Conservation (phyloP, 1,140 invertebrate genomes). For the Camponotus vicinus region DNA sequence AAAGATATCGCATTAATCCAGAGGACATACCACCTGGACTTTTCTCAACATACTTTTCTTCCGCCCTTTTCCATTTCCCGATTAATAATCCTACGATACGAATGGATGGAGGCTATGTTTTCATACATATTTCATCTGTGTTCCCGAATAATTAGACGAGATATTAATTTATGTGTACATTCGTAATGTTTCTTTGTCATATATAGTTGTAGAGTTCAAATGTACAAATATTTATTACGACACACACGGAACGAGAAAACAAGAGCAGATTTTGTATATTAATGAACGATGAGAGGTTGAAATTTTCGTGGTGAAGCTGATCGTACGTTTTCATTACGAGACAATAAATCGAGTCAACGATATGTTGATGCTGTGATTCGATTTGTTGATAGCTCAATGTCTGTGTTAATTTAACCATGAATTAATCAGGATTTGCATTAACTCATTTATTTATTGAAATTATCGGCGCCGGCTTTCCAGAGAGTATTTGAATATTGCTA, state of each 20-base stretch:
- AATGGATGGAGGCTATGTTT: no score
- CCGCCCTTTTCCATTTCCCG: neutral
- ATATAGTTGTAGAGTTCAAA: neutral
- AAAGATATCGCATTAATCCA: slow-evolving; percentile 58
- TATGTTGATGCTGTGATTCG: slow-evolving; percentile 51
- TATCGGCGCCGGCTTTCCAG: slow-evolving; percentile 19
- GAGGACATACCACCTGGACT: neutral
- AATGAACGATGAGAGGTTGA: slow-evolving; percentile 33
- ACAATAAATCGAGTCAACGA: slow-evolving; percentile 51
- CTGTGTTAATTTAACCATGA: slow-evolving; percentile 56
- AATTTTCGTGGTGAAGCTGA: slow-evolving; percentile 43
- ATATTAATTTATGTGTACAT: slow-evolving; percentile 34
- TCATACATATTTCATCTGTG: neutral
- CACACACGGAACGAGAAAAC: slow-evolving; percentile 35
- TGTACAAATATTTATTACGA: neutral
- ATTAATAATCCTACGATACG: neutral
- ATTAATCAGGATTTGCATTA: slow-evolving; percentile 56
- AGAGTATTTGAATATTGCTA: slow-evolving; percentile 20
- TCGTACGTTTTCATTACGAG: slow-evolving; percentile 48
- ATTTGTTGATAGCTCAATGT: slow-evolving; percentile 48
- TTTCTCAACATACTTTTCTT: neutral
- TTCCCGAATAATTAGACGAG: slow-evolving; percentile 4
- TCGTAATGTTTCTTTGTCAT: neutral
- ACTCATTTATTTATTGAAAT: slow-evolving; percentile 52
- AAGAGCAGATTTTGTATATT: slow-evolving; percentile 50